A percentile compares a stretch with the other conserved stretches of the same genome.
These are phyloP conservation scores for Anhinga rufa DNA, from an alignment of 2,113 vertebrate genomes.

Conservation along the genomic window DNA sequence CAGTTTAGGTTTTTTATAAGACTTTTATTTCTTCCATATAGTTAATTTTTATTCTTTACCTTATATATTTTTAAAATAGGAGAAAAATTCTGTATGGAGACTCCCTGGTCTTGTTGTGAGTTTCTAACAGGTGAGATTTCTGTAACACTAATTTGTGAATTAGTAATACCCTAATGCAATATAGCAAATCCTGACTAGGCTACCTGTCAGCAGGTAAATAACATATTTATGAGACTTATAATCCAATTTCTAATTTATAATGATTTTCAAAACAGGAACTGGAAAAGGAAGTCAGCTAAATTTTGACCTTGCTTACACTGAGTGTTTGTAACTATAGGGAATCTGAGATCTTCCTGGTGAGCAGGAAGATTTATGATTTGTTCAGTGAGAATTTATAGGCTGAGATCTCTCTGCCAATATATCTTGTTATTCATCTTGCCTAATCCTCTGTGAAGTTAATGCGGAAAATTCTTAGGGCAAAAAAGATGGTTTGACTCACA, in stretches of 20 bases:
- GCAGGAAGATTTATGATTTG: not conserved
- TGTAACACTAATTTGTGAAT: not conserved
- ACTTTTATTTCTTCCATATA: not conserved
- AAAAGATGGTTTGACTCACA: not conserved
- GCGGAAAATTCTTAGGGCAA: not conserved
- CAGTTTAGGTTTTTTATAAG: not conserved
- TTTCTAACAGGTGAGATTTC: not conserved
- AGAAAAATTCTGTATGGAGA: not conserved
- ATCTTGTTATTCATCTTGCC: not conserved
- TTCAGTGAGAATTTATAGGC: not conserved
- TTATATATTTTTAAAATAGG: not conserved
- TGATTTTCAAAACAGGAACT: not conserved
- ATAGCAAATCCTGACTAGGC: not conserved
- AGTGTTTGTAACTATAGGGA: not conserved
- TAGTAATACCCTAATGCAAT: not conserved
- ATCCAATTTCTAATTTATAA: not conserved
- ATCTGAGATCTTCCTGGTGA: not conserved
- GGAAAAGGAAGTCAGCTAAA: not conserved
- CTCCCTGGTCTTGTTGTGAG: not conserved
- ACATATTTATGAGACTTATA: not conserved
- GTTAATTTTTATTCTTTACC: not conserved
- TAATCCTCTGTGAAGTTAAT: not conserved
- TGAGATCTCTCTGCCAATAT: not conserved
- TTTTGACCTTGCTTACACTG: not conserved
- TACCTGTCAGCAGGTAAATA: not conserved